Percentiles rank a stretch among this genome's conserved stretches.
Evolutionary conservation across 2,113 vertebrate genomes (phyloP).

Genomic region (Neodon shergylaensis): DNA sequence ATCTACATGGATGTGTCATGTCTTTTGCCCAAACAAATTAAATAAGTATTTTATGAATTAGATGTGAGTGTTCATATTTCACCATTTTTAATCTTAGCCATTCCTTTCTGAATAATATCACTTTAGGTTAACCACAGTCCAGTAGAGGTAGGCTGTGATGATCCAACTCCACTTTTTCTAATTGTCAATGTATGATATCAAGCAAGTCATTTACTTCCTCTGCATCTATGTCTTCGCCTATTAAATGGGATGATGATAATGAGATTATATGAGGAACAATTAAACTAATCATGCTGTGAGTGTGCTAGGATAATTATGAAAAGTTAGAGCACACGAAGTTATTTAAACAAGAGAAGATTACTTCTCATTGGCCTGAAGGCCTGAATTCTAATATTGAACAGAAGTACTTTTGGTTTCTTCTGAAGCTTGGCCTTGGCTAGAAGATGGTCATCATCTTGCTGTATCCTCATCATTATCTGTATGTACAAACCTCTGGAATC

Average conservation of each 20-base stretch:
- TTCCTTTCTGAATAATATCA: not conserved
- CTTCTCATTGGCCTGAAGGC: not conserved
- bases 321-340: not conserved
- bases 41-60: not conserved
- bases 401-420: not conserved
- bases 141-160: fast-evolving
- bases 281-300: not conserved
- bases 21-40: not conserved
- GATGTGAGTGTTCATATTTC: not conserved
- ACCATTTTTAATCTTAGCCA: not conserved
- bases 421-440: not conserved
- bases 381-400: not conserved
- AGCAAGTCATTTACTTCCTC: not conserved
- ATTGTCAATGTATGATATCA: not conserved
- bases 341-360: not conserved
- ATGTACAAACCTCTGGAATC: not conserved
- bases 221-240: not conserved
- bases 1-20: not conserved
- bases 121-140: not conserved
- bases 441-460: not conserved
- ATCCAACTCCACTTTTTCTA: not conserved
- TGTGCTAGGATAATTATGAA: not conserved
- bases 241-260: not conserved
- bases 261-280: not conserved
- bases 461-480: not conserved